Evolutionary conservation across 1,140 invertebrate species (phyloP).

Genomic region (Bombus pascuorum): DNA sequence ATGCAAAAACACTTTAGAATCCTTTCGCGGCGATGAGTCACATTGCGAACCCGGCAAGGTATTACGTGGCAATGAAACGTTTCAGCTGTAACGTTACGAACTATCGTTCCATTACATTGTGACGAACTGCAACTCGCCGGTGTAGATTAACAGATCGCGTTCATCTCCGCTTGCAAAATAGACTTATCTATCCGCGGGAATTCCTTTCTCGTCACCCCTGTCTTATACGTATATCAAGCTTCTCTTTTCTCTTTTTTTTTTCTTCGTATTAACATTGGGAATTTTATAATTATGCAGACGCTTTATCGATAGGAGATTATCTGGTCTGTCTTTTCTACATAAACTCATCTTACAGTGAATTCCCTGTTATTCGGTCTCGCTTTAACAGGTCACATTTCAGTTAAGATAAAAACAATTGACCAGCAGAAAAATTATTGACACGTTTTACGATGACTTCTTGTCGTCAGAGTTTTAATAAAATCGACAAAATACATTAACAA

Average conservation of each 20-base stretch:
- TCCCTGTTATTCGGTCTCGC: too few relatives aligned
- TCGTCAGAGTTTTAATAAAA: too few relatives aligned
- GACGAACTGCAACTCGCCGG: constrained; percentile 34
- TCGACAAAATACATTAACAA: too few relatives aligned
- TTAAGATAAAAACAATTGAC: too few relatives aligned
- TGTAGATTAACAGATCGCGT: neutral
- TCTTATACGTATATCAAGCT: neutral
- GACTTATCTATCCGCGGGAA: neutral
- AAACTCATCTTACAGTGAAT: too few relatives aligned
- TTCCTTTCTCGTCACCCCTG: neutral
- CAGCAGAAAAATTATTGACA: too few relatives aligned
- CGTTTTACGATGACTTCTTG: too few relatives aligned
- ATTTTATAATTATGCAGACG: neutral
- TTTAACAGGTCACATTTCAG: too few relatives aligned
- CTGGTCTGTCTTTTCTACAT: too few relatives aligned
- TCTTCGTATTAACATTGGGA: neutral
- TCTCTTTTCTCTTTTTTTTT: neutral
- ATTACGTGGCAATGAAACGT: constrained; percentile 53
- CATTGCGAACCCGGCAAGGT: neutral
- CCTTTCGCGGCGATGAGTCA: constrained; percentile 56
- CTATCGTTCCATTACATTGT: constrained; percentile 28
- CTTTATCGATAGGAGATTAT: neutral
- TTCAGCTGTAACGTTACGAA: constrained; percentile 7
- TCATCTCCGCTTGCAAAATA: constrained; percentile 11
- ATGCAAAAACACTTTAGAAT: constrained; percentile 33